Evolutionary conservation across 2,113 vertebrate genomes (phyloP), one percentile per base, ranked within the genome.

Genomic region (Setophaga petechia): DNA sequence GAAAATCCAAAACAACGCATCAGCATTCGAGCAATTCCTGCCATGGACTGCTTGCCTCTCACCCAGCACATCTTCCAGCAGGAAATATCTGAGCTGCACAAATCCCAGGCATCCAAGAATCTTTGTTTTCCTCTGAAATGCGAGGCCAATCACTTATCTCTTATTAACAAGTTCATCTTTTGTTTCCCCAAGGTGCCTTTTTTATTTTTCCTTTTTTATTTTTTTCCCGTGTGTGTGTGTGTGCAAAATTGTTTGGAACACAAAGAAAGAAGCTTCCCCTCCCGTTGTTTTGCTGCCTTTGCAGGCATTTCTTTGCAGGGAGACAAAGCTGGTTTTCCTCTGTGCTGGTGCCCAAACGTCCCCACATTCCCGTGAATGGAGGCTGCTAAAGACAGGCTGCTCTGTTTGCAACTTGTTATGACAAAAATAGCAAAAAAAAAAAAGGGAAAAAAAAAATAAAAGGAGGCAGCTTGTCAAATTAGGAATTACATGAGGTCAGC

Each of bases 401-500:
- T 88, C 95, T 82, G 73, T 47, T 93, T 47, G 15, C 52, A 58
- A 57, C 80, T 84, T 65, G 76, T 80, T 72, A 92, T n/a, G 84
- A 89, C 94, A 77, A 92, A 95, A 96, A 97, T 93, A 97, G 73
- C 58, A 8, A 30, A 78, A 82, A 81, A 91, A 71, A n/a, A 12
- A 72, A 72, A 5, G 4, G 5, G 13, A 1, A 16, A 27, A 22
- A 57, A 62, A 54, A 63, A 44, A 67, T 47, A 43, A 79, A 82
- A 57, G 61, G 31, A 68, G 88, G 61, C 82, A 83, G 87, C 86
- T 95, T 89, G 90, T 96, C 87, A 82, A 92, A 94, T 97, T 96
- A 93, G 88, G 95, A 97, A 96, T 93, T 93, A 96, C 90, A 88
- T 79, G 94, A 94, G 87, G 86, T 97, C 96, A 97, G 96, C 95